Percentiles rank a stretch among this genome's conserved stretches.
Conservation (phyloP, 2,113 vertebrate genomes). For the Heptranchias perlo region DNA sequence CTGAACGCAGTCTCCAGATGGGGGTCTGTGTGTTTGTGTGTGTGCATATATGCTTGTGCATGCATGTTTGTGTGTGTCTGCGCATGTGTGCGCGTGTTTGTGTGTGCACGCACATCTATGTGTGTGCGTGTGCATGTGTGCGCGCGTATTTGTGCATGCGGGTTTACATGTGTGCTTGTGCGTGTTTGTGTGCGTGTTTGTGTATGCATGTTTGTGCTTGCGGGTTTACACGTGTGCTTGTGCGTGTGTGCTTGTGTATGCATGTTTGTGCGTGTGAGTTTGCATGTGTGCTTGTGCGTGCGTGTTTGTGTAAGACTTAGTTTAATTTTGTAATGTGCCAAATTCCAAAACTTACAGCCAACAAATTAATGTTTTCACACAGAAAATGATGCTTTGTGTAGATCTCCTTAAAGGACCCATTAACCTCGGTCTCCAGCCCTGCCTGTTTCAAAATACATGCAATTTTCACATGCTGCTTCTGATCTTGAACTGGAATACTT, state of each 20-base stretch:
- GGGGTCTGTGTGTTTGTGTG: not conserved
- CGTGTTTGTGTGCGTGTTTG: no score
- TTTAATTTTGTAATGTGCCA: not conserved
- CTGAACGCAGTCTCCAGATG: not conserved
- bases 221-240: no score
- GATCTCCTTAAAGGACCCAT: not conserved
- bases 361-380: not conserved
- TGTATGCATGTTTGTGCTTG: no score
- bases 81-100: no score
- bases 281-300: not conserved
- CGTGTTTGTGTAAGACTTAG: not conserved
- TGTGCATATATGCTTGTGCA: not conserved
- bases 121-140: no score
- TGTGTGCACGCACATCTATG: no score
- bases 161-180: no score
- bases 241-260: no score
- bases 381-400: not conserved
- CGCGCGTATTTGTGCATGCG: no score
- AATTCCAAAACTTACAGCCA: not conserved
- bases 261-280: not conserved
- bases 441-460: not conserved
- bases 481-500: not conserved
- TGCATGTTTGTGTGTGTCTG: no score
- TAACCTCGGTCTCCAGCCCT: not conserved
- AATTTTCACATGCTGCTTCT: constrained; percentile 1